These are phyloP conservation scores for Chironomus tepperi DNA, from an alignment of 1,140 invertebrate genomes.

Conservation along the genomic window DNA sequence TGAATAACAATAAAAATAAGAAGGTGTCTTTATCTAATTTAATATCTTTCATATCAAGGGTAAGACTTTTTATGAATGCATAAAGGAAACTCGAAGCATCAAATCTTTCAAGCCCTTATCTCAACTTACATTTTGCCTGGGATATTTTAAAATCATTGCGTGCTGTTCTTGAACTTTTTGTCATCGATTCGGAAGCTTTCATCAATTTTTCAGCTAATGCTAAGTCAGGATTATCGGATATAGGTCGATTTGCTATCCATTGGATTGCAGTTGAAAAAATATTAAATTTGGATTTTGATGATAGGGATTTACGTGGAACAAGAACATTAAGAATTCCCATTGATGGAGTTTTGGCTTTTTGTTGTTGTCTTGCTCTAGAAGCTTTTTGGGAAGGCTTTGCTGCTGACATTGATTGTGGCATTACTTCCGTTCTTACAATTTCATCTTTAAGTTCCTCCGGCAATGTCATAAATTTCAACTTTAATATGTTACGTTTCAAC, in stretches of 20 bases:
- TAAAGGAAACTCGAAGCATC: too few species aligned
- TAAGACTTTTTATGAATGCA: too few species aligned
- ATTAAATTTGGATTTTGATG: slow-evolving; percentile 2
- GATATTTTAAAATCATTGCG: background rate
- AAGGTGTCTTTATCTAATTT: too few species aligned
- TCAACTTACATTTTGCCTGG: slow-evolving; percentile 16
- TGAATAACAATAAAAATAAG: too few species aligned
- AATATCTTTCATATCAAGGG: too few species aligned
- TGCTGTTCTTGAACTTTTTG: background rate
- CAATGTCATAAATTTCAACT: slow-evolving; percentile 38
- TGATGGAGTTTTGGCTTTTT: background rate
- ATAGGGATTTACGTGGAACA: background rate
- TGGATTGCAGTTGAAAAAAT: slow-evolving; percentile 12
- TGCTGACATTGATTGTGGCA: slow-evolving; percentile 1
- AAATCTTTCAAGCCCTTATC: too few species aligned
- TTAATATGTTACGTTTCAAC: slow-evolving; percentile 58
- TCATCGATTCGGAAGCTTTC: background rate
- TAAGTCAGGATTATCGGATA: slow-evolving; percentile 5
- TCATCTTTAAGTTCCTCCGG: slow-evolving; percentile 2
- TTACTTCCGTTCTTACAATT: background rate
- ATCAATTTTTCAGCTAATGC: slow-evolving; percentile 12
- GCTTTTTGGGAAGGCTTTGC: background rate
- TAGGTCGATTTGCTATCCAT: background rate
- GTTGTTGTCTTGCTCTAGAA: background rate
- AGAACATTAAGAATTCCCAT: background rate